Conservation (phyloP, 2,888 invertebrate genomes). For the Parnassius mnemosyne region DNA sequence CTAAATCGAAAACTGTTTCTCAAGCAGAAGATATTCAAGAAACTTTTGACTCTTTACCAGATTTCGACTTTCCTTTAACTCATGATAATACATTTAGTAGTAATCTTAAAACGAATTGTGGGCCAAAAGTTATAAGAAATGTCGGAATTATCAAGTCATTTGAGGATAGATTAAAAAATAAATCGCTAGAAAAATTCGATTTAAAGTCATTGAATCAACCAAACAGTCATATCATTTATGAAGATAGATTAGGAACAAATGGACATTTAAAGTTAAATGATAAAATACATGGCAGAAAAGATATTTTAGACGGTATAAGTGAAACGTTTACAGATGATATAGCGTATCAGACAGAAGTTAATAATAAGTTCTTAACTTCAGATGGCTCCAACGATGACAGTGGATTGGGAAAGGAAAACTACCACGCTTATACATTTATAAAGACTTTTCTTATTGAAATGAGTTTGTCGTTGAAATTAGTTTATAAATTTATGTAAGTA, state of each 20-base stretch:
- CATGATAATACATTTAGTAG: conserved; percentile 10
- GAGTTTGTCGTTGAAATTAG: conserved; percentile 37
- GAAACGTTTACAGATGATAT: conserved; percentile 8
- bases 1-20: neutral
- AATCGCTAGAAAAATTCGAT: neutral
- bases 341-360: conserved; percentile 11
- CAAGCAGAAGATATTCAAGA: neutral
- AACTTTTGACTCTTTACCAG: neutral
- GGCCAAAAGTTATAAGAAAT: conserved; percentile 10
- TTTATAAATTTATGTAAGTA: conserved; percentile 57
- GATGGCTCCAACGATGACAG: conserved; percentile 12
- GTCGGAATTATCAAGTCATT: conserved; percentile 3
- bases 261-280: neutral
- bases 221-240: neutral
- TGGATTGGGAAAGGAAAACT: conserved; percentile 11
- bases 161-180: conserved; percentile 7
- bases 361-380: neutral
- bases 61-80: neutral
- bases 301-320: conserved; percentile 4
- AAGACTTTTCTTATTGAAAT: conserved; percentile 45
- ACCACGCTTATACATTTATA: conserved; percentile 28
- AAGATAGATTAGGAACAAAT: no score
- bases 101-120: neutral
- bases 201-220: neutral
- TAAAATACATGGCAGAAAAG: neutral